Evolutionary conservation across 2,113 vertebrate genomes (phyloP), one percentile per base, ranked within the genome.

Genomic region (Meleagris gallopavo): DNA sequence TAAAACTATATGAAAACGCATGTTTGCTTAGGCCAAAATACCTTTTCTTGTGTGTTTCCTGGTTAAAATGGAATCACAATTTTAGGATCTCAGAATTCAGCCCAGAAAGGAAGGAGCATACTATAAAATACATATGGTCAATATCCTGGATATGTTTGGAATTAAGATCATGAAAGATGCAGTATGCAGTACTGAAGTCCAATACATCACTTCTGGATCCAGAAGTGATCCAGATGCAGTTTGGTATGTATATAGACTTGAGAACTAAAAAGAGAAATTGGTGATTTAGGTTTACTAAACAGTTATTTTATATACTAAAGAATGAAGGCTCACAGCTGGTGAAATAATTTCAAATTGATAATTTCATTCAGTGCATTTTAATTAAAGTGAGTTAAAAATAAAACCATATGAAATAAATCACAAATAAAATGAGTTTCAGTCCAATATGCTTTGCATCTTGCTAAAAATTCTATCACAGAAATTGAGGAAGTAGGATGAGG

Each of bases 331-430:
- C 88, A 71, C 65, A 93, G 90, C 52, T 93, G 90, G 85, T 88
- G 90, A 93, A 94, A 81, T 90, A 92, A 95, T 95, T 95, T 92
- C 90, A 93, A 54, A 41, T 79, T 95, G 88, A 93, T 95, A 93
- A 88, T 94, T 95, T 96, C 2, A 3, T 88, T 94, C 73, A 16
- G 61, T 89, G 90, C 79, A 54, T 95, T 96, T 96, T 92, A 92
- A 67, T 94, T 96, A 87, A 92, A 95, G 55, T 5, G 81, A 82
- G 86, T 89, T 95, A 96, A 96, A 95, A 94, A 95, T 94, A 94
- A 90, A 91, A 83, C 88, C 46, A 3, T 88, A 72, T 84, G 84
- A 95, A 95, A 84, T 75, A 43, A 84, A 94, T 95, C 93, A 93
- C 93, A 94, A 95, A 88, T 78, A 86, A 91, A 93, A 95, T 71